Conservation (phyloP, 2,113 vertebrate species). For the Elephas maximus region DNA sequence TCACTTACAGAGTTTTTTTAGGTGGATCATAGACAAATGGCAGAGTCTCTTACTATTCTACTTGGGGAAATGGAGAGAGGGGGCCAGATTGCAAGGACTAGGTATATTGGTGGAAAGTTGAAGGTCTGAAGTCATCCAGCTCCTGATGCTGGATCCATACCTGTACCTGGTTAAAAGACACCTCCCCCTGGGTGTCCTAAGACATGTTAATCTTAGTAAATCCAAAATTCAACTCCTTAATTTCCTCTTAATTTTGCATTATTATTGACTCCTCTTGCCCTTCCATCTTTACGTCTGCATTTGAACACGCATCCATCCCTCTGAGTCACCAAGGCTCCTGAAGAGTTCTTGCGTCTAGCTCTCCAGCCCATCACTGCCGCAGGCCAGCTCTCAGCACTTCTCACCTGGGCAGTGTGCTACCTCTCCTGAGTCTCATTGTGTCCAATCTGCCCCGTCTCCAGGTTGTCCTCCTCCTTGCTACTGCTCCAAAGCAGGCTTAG, state of each 20-base stretch:
- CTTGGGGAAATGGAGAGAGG: neutral
- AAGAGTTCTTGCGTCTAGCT: neutral
- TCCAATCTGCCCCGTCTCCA: neutral
- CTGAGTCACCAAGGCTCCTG: too few relatives aligned
- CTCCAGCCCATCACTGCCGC: neutral
- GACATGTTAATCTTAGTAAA: neutral
- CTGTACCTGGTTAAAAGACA: neutral
- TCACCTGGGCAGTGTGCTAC: neutral
- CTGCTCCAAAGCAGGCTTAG: neutral
- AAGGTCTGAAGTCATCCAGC: neutral
- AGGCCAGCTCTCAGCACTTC: neutral
- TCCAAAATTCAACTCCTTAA: neutral
- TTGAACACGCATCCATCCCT: neutral
- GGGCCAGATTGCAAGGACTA: too few relatives aligned
- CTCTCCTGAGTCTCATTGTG: neutral
- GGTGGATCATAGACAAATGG: neutral
- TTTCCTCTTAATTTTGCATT: neutral
- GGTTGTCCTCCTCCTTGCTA: neutral
- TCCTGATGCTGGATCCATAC: neutral
- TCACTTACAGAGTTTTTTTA: neutral
- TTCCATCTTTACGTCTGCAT: neutral
- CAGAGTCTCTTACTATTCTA: neutral
- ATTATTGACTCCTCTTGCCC: neutral
- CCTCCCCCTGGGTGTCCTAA: neutral
- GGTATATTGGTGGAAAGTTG: neutral